phyloP scores from a whole-genome alignment of 2,888 invertebrate species.

The Bugulina stolonifera region DNA sequence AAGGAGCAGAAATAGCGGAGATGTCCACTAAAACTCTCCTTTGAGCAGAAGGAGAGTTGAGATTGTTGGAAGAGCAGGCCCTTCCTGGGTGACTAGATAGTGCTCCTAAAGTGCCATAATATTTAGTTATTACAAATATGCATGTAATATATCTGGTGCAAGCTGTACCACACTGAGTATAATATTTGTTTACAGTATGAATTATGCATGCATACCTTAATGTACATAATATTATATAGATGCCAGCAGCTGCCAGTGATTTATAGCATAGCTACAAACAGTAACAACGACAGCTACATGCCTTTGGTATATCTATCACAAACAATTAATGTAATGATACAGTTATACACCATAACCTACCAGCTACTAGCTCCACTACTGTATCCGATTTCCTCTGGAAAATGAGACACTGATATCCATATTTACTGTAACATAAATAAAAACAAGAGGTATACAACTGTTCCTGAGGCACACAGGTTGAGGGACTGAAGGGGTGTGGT shows the following conservation, averaged over 20 bases:
- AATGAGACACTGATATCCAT: constrained; percentile 16
- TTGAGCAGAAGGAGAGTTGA: background rate
- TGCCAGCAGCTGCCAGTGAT: too few species aligned
- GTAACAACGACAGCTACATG: too few species aligned
- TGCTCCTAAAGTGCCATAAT: background rate
- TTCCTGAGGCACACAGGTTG: too few species aligned
- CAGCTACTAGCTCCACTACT: background rate
- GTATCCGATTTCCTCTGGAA: background rate
- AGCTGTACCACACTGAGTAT: too few species aligned
- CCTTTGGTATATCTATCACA: background rate
- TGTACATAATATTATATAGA: too few species aligned
- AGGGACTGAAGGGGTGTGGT: too few species aligned
- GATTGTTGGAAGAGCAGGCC: background rate
- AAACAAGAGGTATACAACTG: background rate
- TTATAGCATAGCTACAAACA: too few species aligned
- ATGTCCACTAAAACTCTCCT: background rate
- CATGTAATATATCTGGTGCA: too few species aligned
- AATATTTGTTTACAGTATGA: too few species aligned
- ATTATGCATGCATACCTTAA: too few species aligned
- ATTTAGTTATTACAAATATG: too few species aligned
- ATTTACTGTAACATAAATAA: constrained; percentile 9
- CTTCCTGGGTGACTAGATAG: background rate
- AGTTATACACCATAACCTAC: background rate
- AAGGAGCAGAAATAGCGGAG: background rate
- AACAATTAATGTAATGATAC: background rate